A percentile compares a stretch with the other conserved stretches of the same genome.
Conservation (phyloP, 2,888 invertebrate species). For the Polia nebulosa region DNA sequence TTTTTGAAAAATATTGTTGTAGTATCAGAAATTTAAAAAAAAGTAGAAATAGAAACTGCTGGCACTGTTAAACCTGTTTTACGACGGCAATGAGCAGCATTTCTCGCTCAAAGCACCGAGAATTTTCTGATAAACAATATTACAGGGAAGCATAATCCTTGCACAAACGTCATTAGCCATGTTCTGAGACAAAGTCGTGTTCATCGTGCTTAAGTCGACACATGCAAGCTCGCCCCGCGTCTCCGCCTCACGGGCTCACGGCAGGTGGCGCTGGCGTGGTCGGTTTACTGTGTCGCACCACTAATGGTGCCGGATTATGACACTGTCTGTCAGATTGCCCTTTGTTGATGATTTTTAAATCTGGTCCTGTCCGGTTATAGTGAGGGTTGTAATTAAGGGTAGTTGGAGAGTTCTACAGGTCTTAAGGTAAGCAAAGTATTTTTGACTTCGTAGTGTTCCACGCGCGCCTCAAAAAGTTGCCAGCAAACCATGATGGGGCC, state of each 20-base stretch:
- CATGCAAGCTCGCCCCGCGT: constrained; percentile 33
- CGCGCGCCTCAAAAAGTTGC: too few relatives aligned
- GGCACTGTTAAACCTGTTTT: not conserved
- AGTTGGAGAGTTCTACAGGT: not conserved
- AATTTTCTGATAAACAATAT: constrained; percentile 25
- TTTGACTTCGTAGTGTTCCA: too few relatives aligned
- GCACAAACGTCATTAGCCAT: constrained; percentile 53
- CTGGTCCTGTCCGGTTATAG: not conserved
- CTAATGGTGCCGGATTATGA: constrained; percentile 48
- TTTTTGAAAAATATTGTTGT: not conserved
- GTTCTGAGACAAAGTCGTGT: constrained; percentile 54
- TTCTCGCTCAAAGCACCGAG: not conserved
- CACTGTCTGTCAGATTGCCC: constrained; percentile 32
- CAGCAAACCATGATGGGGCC: too few relatives aligned
- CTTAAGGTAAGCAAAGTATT: too few relatives aligned
- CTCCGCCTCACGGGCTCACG: constrained; percentile 20
- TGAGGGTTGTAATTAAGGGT: not conserved
- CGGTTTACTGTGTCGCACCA: constrained; percentile 30
- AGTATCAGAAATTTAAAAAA: not conserved
- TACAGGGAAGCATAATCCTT: constrained; percentile 43
- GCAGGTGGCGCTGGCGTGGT: constrained; percentile 38
- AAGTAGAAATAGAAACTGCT: not conserved
- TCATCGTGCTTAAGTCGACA: constrained; percentile 57
- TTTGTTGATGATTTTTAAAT: constrained; percentile 36
- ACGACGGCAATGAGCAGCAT: not conserved